Evolutionary conservation across 2,888 invertebrate species (phyloP).

Genomic region (Orchesellides sinensis): DNA sequence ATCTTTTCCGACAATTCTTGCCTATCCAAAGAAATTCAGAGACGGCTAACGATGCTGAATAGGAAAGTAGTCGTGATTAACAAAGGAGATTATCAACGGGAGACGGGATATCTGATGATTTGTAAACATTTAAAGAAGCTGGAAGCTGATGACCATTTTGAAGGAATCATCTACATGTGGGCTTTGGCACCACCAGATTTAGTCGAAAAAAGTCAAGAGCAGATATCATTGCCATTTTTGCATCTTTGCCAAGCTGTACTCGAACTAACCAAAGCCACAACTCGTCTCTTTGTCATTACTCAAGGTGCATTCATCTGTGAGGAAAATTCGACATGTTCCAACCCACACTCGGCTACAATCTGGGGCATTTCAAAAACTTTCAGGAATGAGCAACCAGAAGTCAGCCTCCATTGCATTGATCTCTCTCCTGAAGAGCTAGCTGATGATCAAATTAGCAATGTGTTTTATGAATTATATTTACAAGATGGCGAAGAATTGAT

Average conservation of each 20-base stretch:
- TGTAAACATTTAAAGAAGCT: neutral
- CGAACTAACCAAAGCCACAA: neutral
- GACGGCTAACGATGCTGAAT: slow-evolving; percentile 6
- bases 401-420: slow-evolving; percentile 40
- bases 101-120: slow-evolving; percentile 7
- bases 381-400: slow-evolving; percentile 28
- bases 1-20: slow-evolving; percentile 18
- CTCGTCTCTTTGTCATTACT: slow-evolving; percentile 27
- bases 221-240: slow-evolving; percentile 24
- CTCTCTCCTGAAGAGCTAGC: neutral
- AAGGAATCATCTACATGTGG: slow-evolving; percentile 45
- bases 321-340: slow-evolving; percentile 10
- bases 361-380: slow-evolving; percentile 33
- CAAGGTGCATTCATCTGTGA: slow-evolving; percentile 34
- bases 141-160: slow-evolving; percentile 9
- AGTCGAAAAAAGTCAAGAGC: neutral
- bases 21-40: neutral
- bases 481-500: slow-evolving; percentile 8
- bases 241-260: slow-evolving; percentile 20
- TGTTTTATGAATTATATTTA: slow-evolving; percentile 44
- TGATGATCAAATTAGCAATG: neutral
- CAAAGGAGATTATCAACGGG: neutral
- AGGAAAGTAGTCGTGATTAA: slow-evolving; percentile 18
- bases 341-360: slow-evolving; percentile 5
- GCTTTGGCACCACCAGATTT: too few species aligned